Evolutionary conservation across 2,113 vertebrate species (phyloP), one percentile per base, ranked within the genome.

Genomic region (Vulpes ferrilata): DNA sequence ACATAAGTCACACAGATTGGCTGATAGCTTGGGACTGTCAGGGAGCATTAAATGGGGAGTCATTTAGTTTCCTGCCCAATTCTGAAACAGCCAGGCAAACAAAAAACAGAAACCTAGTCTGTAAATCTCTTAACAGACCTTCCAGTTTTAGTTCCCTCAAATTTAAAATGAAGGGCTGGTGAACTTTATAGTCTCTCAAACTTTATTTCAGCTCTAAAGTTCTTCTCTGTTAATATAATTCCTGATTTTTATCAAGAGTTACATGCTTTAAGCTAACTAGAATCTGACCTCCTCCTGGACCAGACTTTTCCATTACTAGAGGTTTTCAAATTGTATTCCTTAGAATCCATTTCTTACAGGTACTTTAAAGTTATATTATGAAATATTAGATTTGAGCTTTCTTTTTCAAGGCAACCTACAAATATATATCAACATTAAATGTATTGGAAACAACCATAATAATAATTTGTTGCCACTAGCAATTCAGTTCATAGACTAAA

Each of bases 231-330:
- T 87, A 83, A 64, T 43, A 69, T 65, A 95, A 78, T 82, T 96
- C 20, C 60, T 65, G 35, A 88, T 96, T 90, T 90, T 90, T 93
- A 93, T 73, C 27, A 88, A 88, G 91, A 90, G 71, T 81, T 93
- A 67, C 9, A 80, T 74, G 81, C 86, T 90, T 94, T 90, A 92
- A 73, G 23, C 71, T 76, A 97, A 65, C 35, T 59, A 88, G 81
- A 96, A 69, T 19, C 51, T 78, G 23, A 62, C 51, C 20, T 85
- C 55, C 25, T 86, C 12, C 91, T 95, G 48, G 35, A 84, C 11
- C 17, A 84, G 69, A 27, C 22, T 84, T 95, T 89, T 76, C 71
- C 53, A 90, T 85, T 79, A 87, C 25, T 19, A 78, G 43, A 62
- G 59, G 19, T 90, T 97, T 88, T 74, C 60, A 89, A 90, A 78